A percentile compares a stretch with the other conserved stretches of the same genome.
Evolutionary conservation across 2,888 invertebrate species (phyloP).

Genomic region (Synanthedon myopaeformis): DNA sequence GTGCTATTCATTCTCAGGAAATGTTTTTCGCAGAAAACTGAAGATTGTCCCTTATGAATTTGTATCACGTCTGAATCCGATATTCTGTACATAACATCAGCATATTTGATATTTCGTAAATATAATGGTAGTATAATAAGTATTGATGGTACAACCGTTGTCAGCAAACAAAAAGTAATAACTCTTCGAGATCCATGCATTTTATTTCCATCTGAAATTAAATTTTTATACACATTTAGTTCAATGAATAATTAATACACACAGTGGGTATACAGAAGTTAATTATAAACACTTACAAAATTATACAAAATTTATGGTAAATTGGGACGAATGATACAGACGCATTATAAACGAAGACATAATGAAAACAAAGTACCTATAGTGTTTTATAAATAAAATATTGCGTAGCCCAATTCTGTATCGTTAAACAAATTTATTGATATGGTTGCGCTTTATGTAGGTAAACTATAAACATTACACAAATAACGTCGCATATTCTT

Average conservation of each 20-base stretch:
- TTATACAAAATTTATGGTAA: not conserved
- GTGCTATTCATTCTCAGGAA: conserved; percentile 80
- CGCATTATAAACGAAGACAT: too few relatives aligned
- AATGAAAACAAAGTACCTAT: too few relatives aligned
- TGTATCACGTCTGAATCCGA: conserved; percentile 88
- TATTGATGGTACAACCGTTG: conserved; percentile 79
- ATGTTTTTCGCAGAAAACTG: conserved; percentile 85
- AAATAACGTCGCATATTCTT: too few relatives aligned
- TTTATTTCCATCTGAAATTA: conserved; percentile 73
- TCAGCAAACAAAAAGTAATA: conserved; percentile 80
- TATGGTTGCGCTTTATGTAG: too few relatives aligned
- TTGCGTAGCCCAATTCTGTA: too few relatives aligned
- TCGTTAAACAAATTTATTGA: too few relatives aligned
- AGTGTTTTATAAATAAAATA: too few relatives aligned
- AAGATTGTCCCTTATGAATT: conserved; percentile 84
- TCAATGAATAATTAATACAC: too few relatives aligned
- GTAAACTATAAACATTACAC: too few relatives aligned
- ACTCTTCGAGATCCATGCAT: conserved; percentile 87
- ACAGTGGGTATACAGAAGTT: not conserved
- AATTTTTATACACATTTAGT: not conserved
- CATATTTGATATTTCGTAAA: conserved; percentile 80
- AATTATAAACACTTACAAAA: not conserved
- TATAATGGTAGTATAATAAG: conserved; percentile 83
- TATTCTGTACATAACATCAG: conserved; percentile 81
- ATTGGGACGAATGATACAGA: too few relatives aligned